Evolutionary conservation across 2,888 invertebrate species (phyloP), one percentile per base, ranked within the genome.

Genomic region (Euproctis similis): DNA sequence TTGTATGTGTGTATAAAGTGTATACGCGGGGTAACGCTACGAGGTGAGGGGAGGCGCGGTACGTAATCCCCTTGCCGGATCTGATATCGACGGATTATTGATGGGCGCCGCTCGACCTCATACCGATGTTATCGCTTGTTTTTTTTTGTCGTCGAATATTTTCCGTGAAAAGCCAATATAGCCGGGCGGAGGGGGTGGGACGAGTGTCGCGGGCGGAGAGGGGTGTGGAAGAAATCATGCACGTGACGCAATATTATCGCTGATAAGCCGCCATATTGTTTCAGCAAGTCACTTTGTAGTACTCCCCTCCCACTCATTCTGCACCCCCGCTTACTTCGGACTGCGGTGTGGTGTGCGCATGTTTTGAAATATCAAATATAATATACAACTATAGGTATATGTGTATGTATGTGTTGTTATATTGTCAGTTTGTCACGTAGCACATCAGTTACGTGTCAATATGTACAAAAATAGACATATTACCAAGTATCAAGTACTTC

Each of bases 51-150:
- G 14, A 6, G 14, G 6, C 14, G 14, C 14, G 14, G 14, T 4
- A 6, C 14, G 14, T 4, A 6, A 14, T 4, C 14, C 4, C 14
- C 7, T 8, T 18, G 8, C 2, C 18, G 35, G 37, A 42, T 41
- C 55, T 55, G 39, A 54, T 44, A 60, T 68, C 68, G 65, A 46
- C 59, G 69, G 70, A 70, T 73, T 74, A 77, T 76, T 65, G 78
- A 73, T 65, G 73, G 68, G 64, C 68, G 72, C 67, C 71, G 72
- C 65, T 66, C 75, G 70, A 53, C 70, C 69, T 76, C 74, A 62
- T 61, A 67, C 64, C 50, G 72, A 74, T 72, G 68, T 80, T 81
- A 82, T 81, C 81, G 62, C 60, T 71, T 75, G 73, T 75, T 73
- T 76, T 72, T 76, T 78, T n/a, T n/a, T n/a, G n/a, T 74, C 55